Evolutionary conservation across 1,140 invertebrate species (phyloP).

Genomic region (Drosophila ogumai): DNA sequence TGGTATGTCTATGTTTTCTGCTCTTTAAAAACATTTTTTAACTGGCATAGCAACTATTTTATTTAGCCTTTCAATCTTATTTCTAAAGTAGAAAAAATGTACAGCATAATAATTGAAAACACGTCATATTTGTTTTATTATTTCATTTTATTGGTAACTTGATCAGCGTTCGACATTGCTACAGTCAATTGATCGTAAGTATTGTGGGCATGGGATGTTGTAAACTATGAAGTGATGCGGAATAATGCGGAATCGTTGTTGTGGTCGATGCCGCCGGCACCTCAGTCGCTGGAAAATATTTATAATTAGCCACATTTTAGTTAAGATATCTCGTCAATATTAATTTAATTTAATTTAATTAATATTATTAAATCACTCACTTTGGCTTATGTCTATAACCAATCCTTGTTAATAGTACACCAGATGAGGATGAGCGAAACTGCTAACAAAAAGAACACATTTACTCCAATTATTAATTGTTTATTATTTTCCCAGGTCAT

Average conservation of each 20-base stretch:
- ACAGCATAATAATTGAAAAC: background rate
- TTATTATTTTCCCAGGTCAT: conserved; percentile 19
- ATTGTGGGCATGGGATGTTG: background rate
- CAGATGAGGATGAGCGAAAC: background rate
- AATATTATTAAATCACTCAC: conserved; percentile 6
- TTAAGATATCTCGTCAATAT: background rate
- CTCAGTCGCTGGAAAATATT: background rate
- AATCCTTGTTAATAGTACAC: background rate
- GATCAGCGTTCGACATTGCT: conserved; percentile 7
- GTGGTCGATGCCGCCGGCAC: background rate
- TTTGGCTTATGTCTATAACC: background rate
- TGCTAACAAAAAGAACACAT: background rate
- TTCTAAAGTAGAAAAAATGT: background rate
- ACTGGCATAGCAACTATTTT: too few relatives aligned
- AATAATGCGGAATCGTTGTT: conserved; percentile 6
- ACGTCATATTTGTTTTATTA: background rate
- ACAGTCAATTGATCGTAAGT: conserved; percentile 1
- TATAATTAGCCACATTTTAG: background rate
- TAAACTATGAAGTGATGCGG: background rate
- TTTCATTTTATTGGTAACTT: conserved; percentile 32
- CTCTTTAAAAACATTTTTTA: too few relatives aligned
- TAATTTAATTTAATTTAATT: too few relatives aligned
- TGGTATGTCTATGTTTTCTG: too few relatives aligned
- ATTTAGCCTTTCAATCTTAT: background rate
- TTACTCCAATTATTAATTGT: conserved; percentile 4